Base-by-base conservation (phyloP, 2,797 vertebrate genomes). In the Hemibagrus guttatus region DNA sequence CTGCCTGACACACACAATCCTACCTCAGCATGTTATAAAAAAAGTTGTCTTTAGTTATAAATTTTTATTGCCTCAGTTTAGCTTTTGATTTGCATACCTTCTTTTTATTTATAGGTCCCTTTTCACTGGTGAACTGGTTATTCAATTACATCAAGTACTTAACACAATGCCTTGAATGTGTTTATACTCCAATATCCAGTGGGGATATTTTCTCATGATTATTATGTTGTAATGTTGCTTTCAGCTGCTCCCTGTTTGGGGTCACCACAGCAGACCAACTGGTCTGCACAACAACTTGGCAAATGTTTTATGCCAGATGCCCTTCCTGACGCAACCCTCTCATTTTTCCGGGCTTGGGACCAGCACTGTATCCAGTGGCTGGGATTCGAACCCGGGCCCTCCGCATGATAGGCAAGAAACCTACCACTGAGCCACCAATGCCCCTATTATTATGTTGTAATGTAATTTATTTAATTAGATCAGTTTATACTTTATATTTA, bases 1-100 rank as follows among this genome's bases (percentile, higher is more conserved):
- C 84, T 56, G 72, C 85, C 35, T 81, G 74, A 86, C 63, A 59
- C 3, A 84, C 80, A 61, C 68, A 85, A 31, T 46, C 71, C 11
- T 83, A 75, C 71, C 31, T 86, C 71, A 64, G 80, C 54, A 83
- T 69, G 64, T 71, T 83, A 83, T 28, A 69, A 83, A 71, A 83
- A 39, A 19, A 69, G 6, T 28, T 82, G 61, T 9, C 64, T 39
- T 54, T 39, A 26, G 28, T 56, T 69, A 16, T 16, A 23, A 56
- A 56, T 71, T 69, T 11, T 3, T 0, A 54, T 54, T 28, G 3
- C 2, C 11, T 54, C 49, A 68, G 61, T 49, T 82, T 66, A 52
- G 46, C 31, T 83, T 83, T 52, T 23, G 9, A 49, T 39, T 66
- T 81, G 59, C 28, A 66, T 28, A 54, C 11, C 49, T n/a, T 31